Conservation (phyloP, 2,888 invertebrate genomes). For the Metopia argyrocephala region DNA sequence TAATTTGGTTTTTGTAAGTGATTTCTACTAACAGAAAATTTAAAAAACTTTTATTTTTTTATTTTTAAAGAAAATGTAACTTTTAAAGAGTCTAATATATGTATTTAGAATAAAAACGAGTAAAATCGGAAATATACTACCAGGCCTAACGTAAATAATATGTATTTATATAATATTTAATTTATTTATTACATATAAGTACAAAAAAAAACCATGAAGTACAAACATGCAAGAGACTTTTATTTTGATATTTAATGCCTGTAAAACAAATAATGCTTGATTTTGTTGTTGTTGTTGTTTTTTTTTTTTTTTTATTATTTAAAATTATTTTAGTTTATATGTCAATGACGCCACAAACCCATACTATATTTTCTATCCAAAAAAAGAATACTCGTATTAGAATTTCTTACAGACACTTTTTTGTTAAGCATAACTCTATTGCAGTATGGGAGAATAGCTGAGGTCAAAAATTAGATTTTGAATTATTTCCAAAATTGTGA, state of each 20-base stretch:
- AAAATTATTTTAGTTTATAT: background rate
- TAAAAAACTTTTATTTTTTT: slow-evolving; percentile 1
- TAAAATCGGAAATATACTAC: slow-evolving; percentile 65
- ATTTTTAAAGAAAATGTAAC: too few species aligned
- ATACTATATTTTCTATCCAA: slow-evolving; percentile 44
- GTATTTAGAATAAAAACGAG: slow-evolving; percentile 56
- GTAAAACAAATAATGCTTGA: slow-evolving; percentile 27
- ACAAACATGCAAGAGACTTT: slow-evolving; percentile 54
- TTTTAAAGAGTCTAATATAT: slow-evolving; percentile 14
- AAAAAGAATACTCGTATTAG: too few species aligned
- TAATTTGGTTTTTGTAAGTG: slow-evolving; percentile 6
- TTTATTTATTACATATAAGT: slow-evolving; percentile 30
- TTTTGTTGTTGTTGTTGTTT: background rate
- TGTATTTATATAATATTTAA: slow-evolving; percentile 23
- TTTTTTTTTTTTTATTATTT: background rate
- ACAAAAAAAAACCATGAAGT: slow-evolving; percentile 46
- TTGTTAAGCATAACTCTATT: too few species aligned
- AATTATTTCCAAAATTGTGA: too few species aligned
- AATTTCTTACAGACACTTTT: too few species aligned
- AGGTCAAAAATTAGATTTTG: too few species aligned
- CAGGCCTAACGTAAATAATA: slow-evolving; percentile 64
- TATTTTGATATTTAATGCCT: slow-evolving; percentile 43
- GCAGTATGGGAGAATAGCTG: too few species aligned
- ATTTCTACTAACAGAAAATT: slow-evolving; percentile 37
- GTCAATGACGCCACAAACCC: slow-evolving; percentile 3